Base-by-base conservation (phyloP, 2,113 vertebrate genomes). In the Sander vitreus region DNA sequence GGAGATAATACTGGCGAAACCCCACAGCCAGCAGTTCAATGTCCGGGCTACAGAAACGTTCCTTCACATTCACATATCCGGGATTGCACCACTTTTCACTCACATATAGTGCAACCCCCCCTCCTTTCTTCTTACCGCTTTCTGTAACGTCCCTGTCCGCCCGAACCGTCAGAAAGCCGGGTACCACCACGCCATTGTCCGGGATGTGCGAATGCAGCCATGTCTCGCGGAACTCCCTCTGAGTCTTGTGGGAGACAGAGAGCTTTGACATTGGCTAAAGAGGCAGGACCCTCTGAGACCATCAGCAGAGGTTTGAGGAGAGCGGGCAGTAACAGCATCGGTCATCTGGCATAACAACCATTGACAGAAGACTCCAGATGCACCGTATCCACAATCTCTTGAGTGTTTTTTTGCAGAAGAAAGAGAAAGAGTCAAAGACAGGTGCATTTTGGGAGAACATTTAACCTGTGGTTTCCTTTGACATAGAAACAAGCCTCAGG, bases 301-400 rank as follows among this genome's bases (percentile, higher is more conserved):
- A 57, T 68, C 51, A 66, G 80, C 25, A 75, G 65, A 48, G 14
- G 8, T 70, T 80, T 67, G 27, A 62, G 65, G 60, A 66, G 60
- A 83, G 80, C 19, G 18, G 65, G 54, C 50, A 6, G 16, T 65
- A 33, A 58, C 30, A 55, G 23, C 74, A 69, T 64, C 69, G 48
- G 66, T 66, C 80, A 79, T 83, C 70, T 86, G 76, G 76, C 51
- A 48, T 33, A 66, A 66, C 48, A 58, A 33, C 33, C 5, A 33
- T 33, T 1, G 30, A 33, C 30, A 33, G 67, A 71, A 36, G 71
- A 62, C 45, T 60, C 8, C 21, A 60, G 64, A 63, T 80, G 53
- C 72, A 67, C 27, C 43, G 25, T 18, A 72, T 71, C 66, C 67
- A 53, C 47, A 65, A 14, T 23, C 53, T 66, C 21, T 72, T 55